phyloP scores from a whole-genome alignment of 1,140 invertebrate genomes.

The Oppia nitens region DNA sequence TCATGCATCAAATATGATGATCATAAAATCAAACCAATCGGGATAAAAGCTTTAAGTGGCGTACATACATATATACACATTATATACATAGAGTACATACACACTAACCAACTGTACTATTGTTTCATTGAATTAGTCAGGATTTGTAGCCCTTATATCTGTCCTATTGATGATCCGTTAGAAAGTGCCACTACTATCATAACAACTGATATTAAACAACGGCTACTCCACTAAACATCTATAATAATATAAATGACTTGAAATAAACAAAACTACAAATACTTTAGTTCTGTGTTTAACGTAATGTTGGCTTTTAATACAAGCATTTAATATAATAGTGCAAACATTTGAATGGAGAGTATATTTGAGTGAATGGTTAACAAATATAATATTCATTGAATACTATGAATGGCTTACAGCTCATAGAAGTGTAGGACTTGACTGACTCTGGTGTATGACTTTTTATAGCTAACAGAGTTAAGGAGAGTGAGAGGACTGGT shows the following conservation, averaged over 20 bases:
- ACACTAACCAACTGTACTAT: too few species aligned
- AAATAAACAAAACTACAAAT: neutral
- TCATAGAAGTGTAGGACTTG: neutral
- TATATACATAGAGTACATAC: too few species aligned
- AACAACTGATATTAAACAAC: neutral
- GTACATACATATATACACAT: neutral
- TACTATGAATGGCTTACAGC: neutral
- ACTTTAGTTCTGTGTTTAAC: neutral
- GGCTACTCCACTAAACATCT: neutral
- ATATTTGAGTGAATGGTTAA: neutral
- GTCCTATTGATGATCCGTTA: too few species aligned
- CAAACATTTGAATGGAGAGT: neutral
- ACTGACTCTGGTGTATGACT: too few species aligned
- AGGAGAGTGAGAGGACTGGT: too few species aligned
- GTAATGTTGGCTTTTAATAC: neutral
- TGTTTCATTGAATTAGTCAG: too few species aligned
- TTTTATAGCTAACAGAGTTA: too few species aligned
- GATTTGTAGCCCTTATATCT: too few species aligned
- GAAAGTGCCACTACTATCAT: too few species aligned
- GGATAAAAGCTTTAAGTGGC: neutral
- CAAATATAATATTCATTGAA: neutral
- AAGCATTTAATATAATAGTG: neutral
- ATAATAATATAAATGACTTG: neutral
- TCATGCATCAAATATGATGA: neutral
- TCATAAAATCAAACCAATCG: neutral